Evolutionary conservation across 2,888 invertebrate genomes (phyloP).

Genomic region (Elgonia sp.): DNA sequence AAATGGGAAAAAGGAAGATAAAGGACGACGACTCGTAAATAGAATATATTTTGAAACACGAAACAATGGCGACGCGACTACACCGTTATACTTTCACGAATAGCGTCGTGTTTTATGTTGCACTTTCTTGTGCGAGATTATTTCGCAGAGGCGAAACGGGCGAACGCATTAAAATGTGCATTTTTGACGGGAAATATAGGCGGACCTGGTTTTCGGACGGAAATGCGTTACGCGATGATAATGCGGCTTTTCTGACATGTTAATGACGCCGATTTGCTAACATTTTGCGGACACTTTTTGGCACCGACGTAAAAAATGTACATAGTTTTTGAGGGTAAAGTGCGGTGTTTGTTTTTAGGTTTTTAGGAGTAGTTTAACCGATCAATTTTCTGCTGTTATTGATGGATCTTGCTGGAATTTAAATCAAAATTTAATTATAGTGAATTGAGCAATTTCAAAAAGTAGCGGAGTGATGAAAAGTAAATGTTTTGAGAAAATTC

Average conservation of each 20-base stretch:
- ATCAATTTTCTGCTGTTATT: too few species aligned
- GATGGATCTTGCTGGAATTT: background rate
- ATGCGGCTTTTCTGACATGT: slow-evolving; percentile 61
- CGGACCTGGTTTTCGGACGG: slow-evolving; percentile 56
- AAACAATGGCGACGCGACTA: slow-evolving; percentile 61
- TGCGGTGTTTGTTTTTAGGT: too few species aligned
- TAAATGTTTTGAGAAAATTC: too few species aligned
- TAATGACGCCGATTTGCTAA: slow-evolving; percentile 67
- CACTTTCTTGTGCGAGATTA: slow-evolving; percentile 70
- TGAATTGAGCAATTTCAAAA: too few species aligned
- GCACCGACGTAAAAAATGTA: background rate
- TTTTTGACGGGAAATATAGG: slow-evolving; percentile 70
- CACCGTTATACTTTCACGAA: slow-evolving; percentile 61
- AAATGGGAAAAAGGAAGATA: slow-evolving; percentile 37
- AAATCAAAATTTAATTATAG: too few species aligned
- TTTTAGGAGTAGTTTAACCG: too few species aligned
- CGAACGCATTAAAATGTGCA: slow-evolving; percentile 72
- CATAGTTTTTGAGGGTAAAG: background rate
- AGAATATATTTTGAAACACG: slow-evolving; percentile 68
- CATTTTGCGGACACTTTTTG: slow-evolving; percentile 50
- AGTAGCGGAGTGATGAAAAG: too few species aligned
- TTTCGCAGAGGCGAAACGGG: slow-evolving; percentile 61
- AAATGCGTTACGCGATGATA: slow-evolving; percentile 50
- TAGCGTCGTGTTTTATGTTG: slow-evolving; percentile 70
- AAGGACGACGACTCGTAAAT: slow-evolving; percentile 50